A percentile compares a stretch with the other conserved stretches of the same genome.
Evolutionary conservation across 2,797 vertebrate species (phyloP).

Genomic region (Orientallactaga sibirica): DNA sequence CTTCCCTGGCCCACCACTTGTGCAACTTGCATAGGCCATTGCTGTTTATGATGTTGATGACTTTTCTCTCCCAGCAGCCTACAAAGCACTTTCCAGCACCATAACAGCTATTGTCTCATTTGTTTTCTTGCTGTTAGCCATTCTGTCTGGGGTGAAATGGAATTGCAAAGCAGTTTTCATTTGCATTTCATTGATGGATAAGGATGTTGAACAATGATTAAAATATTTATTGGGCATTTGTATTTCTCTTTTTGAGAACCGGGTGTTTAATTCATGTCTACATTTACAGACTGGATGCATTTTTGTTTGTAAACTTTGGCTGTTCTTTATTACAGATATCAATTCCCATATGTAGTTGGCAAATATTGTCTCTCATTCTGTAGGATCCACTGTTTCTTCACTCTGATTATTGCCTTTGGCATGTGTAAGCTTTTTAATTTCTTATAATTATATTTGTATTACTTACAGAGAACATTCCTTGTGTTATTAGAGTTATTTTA

Average conservation of each 20-base stretch:
- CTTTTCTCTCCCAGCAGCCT: too few relatives aligned
- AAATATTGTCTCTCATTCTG: background rate
- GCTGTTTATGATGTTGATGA: too few relatives aligned
- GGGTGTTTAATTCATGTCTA: background rate
- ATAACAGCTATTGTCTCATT: background rate
- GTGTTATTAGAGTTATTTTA: background rate
- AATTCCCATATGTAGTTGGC: background rate
- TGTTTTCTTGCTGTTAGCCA: background rate
- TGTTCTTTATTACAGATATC: background rate
- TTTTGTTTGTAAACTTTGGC: background rate
- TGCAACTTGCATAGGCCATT: too few relatives aligned
- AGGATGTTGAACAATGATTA: background rate
- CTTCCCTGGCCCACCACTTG: too few relatives aligned
- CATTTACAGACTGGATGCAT: background rate
- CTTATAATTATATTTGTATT: background rate
- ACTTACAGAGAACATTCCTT: background rate
- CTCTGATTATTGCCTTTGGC: background rate
- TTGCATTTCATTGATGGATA: background rate
- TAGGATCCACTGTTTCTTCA: background rate
- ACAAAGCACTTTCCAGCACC: too few relatives aligned
- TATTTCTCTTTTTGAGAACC: background rate
- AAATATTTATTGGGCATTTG: background rate
- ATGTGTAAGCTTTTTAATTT: background rate
- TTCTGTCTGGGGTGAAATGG: background rate
- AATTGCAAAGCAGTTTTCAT: background rate